Base-by-base conservation (phyloP, 1,140 invertebrate genomes). In the Drosophila repleta region DNA sequence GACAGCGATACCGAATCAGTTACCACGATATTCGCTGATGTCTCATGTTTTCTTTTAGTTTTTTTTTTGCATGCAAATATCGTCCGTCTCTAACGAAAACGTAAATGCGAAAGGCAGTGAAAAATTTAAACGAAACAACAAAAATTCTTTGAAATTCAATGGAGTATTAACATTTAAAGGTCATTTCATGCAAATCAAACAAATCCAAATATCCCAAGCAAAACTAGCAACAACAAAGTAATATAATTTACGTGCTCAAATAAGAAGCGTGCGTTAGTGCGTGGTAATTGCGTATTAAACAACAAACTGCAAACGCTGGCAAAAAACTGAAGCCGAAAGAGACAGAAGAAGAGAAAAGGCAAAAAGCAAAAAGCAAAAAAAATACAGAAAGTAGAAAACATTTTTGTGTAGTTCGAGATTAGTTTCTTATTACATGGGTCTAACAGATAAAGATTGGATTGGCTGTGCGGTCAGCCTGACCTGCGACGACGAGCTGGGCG, bases 401-500 rank as follows among this genome's bases (percentile, higher is more conserved):
- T 66, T 64, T 65, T 49, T n/a, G 45, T 58, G 26, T 51, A 51
- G 37, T 67, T 2, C 32, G 49, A 24, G 24, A 35, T 69, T 65
- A 65, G 21, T 37, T 66, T 13, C 29, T 13, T 35, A 37, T 73
- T 89, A 69, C 76, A 89, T 88, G 85, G 80, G 72, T 80, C 69
- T 89, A 66, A 91, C 85, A 74, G 90, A 85, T 82, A 77, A 90
- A 83, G 88, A 89, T 63, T 91, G 91, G 90, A 78, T 88, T 52
- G 91, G 91, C 45, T 82, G 88, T 77, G 91, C 91, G 68, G 91
- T 92, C 58, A 91, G 90, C 37, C 88, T 92, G 63, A 73, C 88
- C 68, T 92, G 91, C 67, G 82, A 88, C 64, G 81, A 87, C 13
- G 73, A 76, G 21, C 63, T 92, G 52, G 91, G 91, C 53, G 85